A percentile compares a stretch with the other conserved stretches of the same genome.
Conservation (phyloP, 1,140 invertebrate species). For the Brachionus koreanus region DNA sequence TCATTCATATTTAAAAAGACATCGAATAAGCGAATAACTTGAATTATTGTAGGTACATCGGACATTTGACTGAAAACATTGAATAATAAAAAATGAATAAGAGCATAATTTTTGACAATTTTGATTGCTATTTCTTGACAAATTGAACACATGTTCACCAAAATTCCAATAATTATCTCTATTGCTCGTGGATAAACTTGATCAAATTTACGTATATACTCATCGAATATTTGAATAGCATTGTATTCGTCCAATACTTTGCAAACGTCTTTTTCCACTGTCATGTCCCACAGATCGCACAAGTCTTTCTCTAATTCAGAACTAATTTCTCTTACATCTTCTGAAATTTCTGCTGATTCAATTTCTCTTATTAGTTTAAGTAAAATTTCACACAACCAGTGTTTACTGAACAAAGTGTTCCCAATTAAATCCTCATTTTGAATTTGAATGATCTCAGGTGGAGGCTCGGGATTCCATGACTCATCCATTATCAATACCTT, state of each 20-base stretch:
- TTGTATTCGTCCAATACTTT: slow-evolving; percentile 5
- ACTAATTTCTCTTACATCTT: neutral
- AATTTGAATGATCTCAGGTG: slow-evolving; percentile 1
- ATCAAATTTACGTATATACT: neutral
- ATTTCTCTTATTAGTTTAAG: neutral
- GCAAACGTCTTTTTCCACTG: slow-evolving; percentile 32
- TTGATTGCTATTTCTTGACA: neutral
- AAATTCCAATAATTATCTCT: slow-evolving; percentile 20
- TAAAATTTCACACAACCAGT: neutral
- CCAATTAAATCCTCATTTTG: slow-evolving; percentile 41
- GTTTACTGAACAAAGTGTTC: slow-evolving; percentile 24
- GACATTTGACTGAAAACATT: neutral
- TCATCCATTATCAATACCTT: neutral
- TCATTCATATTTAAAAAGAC: neutral
- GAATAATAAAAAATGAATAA: neutral
- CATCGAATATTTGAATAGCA: slow-evolving; percentile 21
- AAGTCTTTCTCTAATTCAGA: slow-evolving; percentile 38
- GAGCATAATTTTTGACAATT: neutral
- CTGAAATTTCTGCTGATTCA: neutral
- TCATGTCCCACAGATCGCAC: slow-evolving; percentile 40
- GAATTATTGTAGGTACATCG: slow-evolving; percentile 5
- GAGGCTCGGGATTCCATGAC: slow-evolving; percentile 37
- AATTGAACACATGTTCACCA: neutral
- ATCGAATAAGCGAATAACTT: slow-evolving; percentile 27
- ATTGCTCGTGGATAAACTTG: neutral